Evolutionary conservation across 2,113 vertebrate genomes (phyloP), one percentile per base, ranked within the genome.

Genomic region (Athene cunicularia): DNA sequence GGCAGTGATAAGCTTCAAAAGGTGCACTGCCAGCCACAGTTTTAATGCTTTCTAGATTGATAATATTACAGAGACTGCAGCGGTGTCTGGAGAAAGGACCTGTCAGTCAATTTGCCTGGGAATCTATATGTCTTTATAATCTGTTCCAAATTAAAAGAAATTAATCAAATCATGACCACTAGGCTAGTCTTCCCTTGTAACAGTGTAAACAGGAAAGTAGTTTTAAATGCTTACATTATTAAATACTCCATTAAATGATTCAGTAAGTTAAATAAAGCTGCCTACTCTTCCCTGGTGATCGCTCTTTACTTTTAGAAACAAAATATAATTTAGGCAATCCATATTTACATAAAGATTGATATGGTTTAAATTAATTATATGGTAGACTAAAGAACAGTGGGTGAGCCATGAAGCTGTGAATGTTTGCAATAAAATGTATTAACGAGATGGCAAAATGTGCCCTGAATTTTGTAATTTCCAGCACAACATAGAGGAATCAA

Each of bases 131-230:
- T 82, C 88, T 94, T 94, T 87, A 24, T 95, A 96, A 92, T 47
- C 62, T 96, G 89, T 88, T 96, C 27, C n/a, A 13, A 95, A 77
- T 97, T 95, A 95, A 96, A 96, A 87, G 12, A 94, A 96, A 92
- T 93, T 2, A 92, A 90, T 95, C 84, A 93, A 93, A 59, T 81
- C 75, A 85, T 8, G 26, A 86, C 70, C 62, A 59, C 80, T 94
- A 41, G 55, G 27, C 63, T 41, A 94, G 53, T 49, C 43, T 92
- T 93, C 47, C 16, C 27, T 49, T 85, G 66, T 49, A 90, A 58
- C 66, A 67, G 60, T 74, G 43, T 88, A 84, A 95, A 90, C 55
- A 95, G 19, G 86, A 97, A 96, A 94, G n/a, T 41, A 19, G n/a
- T 50, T 97, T 91, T 82, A 24, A 94, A 88, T 91, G 70, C 60